Evolutionary conservation across 2,888 invertebrate genomes (phyloP).

Genomic region (Campoplex nolae): DNA sequence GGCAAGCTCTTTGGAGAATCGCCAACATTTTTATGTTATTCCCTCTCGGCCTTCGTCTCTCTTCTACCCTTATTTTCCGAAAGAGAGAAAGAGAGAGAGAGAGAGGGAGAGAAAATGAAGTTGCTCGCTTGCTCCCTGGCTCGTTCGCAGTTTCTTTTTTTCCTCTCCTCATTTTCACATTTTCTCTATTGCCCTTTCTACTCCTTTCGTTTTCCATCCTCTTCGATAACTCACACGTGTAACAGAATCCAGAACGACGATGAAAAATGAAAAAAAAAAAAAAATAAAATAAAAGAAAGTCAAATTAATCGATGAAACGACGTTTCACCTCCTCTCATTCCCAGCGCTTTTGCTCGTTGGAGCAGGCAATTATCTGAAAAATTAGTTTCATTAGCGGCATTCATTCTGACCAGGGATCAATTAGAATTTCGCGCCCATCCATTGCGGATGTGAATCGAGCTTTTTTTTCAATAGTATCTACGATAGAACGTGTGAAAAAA

Average conservation of each 20-base stretch:
- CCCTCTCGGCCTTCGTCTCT: constrained; percentile 70
- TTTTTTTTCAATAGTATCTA: not conserved
- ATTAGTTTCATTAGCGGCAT: constrained; percentile 40
- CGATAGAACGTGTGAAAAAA: too few relatives aligned
- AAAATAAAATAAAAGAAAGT: not conserved
- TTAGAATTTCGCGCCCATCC: not conserved
- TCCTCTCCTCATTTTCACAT: constrained; percentile 54
- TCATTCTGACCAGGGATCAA: constrained; percentile 1
- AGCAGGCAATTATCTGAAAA: constrained; percentile 41
- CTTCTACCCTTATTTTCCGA: constrained; percentile 39
- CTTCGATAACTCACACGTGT: constrained; percentile 52
- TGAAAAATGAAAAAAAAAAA: not conserved
- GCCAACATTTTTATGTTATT: constrained; percentile 82
- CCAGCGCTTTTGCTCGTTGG: too few relatives aligned
- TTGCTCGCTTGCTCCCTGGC: constrained; percentile 1
- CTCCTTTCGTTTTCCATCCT: not conserved
- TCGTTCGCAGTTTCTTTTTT: constrained; percentile 31
- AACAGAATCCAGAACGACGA: constrained; percentile 26
- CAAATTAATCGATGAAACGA: constrained; percentile 34
- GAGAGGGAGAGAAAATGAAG: too few relatives aligned
- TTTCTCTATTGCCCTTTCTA: constrained; percentile 51
- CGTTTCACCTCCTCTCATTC: too few relatives aligned
- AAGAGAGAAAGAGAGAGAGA: not conserved
- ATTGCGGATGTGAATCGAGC: not conserved
- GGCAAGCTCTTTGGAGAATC: constrained; percentile 82